Percentiles rank a stretch among this genome's conserved stretches.
Evolutionary conservation across 2,797 vertebrate genomes (phyloP).

Genomic region (Pachyuromys duprasi): DNA sequence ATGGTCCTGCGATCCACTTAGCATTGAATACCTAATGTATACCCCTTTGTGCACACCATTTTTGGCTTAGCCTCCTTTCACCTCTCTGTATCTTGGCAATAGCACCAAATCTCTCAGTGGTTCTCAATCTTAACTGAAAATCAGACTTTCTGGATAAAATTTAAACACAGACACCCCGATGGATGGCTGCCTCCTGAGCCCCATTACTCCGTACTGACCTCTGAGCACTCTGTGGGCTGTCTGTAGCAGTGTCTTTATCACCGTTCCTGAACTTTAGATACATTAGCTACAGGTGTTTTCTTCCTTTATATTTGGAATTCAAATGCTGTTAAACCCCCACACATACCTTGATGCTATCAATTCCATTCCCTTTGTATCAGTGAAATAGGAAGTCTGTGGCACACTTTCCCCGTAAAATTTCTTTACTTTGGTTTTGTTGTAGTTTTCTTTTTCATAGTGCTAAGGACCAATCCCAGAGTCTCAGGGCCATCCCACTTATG

Average conservation of each 20-base stretch:
- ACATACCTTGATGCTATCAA: background rate
- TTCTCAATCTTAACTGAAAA: background rate
- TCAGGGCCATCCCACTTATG: background rate
- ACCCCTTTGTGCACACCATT: background rate
- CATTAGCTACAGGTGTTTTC: background rate
- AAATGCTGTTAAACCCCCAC: conserved; percentile 18
- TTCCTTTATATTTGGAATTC: conserved; percentile 14
- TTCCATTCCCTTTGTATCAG: background rate
- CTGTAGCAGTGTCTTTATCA: background rate
- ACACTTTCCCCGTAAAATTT: background rate
- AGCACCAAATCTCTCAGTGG: background rate
- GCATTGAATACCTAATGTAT: background rate
- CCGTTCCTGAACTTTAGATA: background rate
- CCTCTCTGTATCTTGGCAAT: conserved; percentile 21
- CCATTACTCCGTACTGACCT: background rate
- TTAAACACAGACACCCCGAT: background rate
- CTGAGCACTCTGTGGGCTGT: background rate
- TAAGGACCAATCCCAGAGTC: background rate
- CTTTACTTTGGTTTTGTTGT: background rate
- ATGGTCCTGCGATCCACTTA: background rate
- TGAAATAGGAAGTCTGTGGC: conserved; percentile 10
- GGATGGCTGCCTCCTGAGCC: background rate
- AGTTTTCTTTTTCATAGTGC: background rate
- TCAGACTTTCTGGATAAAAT: background rate
- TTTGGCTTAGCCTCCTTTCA: conserved; percentile 11